Evolutionary conservation across 1,140 invertebrate genomes (phyloP).

Genomic region (Neelides sp.): DNA sequence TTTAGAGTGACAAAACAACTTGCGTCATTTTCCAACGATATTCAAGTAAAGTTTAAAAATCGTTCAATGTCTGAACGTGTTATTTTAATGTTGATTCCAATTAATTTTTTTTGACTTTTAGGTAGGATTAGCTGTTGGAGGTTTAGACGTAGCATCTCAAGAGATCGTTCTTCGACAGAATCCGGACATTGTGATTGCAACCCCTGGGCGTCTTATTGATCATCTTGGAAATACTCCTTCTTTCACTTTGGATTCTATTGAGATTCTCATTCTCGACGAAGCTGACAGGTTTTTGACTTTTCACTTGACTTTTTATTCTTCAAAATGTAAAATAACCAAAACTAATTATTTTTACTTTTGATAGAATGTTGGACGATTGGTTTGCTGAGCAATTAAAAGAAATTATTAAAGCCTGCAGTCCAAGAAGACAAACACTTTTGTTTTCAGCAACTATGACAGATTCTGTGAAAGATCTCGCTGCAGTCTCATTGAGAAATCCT

Average conservation of each 20-base stretch:
- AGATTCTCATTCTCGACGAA: slow-evolving; percentile 89
- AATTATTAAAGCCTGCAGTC: slow-evolving; percentile 77
- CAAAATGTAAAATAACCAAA: background rate
- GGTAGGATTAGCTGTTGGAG: slow-evolving; percentile 73
- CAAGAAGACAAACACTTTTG: slow-evolving; percentile 89
- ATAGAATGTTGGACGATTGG: slow-evolving; percentile 92
- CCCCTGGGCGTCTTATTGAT: slow-evolving; percentile 92
- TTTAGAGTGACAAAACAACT: slow-evolving; percentile 87
- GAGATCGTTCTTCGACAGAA: slow-evolving; percentile 74
- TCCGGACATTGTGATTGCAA: slow-evolving; percentile 95
- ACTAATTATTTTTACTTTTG: background rate
- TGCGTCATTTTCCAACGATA: slow-evolving; percentile 62
- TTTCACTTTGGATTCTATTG: slow-evolving; percentile 78
- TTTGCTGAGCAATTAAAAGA: slow-evolving; percentile 98
- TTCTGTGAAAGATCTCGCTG: slow-evolving; percentile 81
- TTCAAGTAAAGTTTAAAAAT: slow-evolving; percentile 16
- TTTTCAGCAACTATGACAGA: slow-evolving; percentile 99
- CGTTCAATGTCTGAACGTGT: background rate
- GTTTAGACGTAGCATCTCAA: slow-evolving; percentile 47
- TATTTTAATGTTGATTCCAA: background rate
- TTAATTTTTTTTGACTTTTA: slow-evolving; percentile 40
- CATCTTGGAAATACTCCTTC: slow-evolving; percentile 90
- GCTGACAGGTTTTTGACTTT: slow-evolving; percentile 61
- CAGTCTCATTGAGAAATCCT: slow-evolving; percentile 79
- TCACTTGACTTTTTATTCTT: slow-evolving; percentile 16